Base-by-base conservation (phyloP, 2,888 invertebrate genomes). In the Hartigia nigra region DNA sequence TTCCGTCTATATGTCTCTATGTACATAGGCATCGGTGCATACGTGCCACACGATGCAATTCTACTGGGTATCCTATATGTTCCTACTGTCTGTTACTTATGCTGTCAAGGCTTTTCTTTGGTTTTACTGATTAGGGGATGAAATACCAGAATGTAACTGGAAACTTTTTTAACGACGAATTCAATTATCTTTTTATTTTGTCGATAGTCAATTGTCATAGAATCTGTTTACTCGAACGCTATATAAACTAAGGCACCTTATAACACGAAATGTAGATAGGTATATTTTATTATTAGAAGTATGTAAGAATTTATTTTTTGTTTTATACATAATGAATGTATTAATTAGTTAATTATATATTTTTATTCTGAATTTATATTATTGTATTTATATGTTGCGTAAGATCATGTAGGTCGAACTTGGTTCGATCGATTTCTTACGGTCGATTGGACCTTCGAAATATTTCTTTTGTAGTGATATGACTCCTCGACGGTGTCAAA, bases 1-100 rank as follows among this genome's bases (percentile, higher is more conserved):
- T 72, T 75, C 9, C 9, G 5, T 55, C 23, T 55, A 2, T 55
- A 55, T 23, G 36, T 81, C 76, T 36, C 76, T 77, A 69, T 74
- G 55, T 55, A 55, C 55, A 55, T 55, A 55, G 5, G 14, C 39
- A 55, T 23, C 23, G 39, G 39, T 55, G 55, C 55, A 55, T 23
- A 14, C 23, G 23, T 55, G 55, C 55, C 55, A 23, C 55, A 23
- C 55, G 55, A 55, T 55, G 55, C 55, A 55, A 55, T 55, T 55
- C 9, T 55, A 23, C 55, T 23, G 55, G 55, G 14, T 39, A 14
- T 39, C 4, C 35, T 9, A 4, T 9, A 35, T 9, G 35, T 35
- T 4, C 4, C 35, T 35, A 35, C 35, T 35, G 35, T 9, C 35
- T 35, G 5, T 35, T 35, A 35, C 35, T 35, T 35, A 4, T 35